Evolutionary conservation across 2,888 invertebrate genomes (phyloP).

Genomic region (Stenichneumon culpator): DNA sequence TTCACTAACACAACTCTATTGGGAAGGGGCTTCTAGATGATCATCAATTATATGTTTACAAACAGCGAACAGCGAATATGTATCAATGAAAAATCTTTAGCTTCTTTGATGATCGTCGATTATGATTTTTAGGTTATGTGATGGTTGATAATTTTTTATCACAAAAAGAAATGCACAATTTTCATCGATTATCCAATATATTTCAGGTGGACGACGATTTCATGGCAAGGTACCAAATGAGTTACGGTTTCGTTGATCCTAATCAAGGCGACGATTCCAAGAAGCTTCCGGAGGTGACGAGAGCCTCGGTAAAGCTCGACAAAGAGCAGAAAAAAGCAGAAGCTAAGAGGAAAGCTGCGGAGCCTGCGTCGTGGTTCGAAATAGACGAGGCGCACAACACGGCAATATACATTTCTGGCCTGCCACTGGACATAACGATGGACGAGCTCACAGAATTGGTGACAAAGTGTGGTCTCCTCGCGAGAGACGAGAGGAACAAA

Average conservation of each 20-base stretch:
- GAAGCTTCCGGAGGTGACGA: conserved; percentile 53
- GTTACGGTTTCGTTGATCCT: conserved; percentile 93
- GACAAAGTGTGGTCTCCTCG: conserved; percentile 98
- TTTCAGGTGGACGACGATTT: conserved; percentile 96
- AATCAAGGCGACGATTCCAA: conserved; percentile 82
- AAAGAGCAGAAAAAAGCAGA: conserved; percentile 80
- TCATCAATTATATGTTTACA: too few species aligned
- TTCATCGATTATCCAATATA: conserved; percentile 26
- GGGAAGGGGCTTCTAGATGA: too few species aligned
- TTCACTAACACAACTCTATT: too few species aligned
- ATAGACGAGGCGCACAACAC: conserved; percentile 95
- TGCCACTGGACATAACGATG: conserved; percentile 95
- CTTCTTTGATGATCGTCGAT: neutral
- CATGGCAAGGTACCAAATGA: conserved; percentile 98
- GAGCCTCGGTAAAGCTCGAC: conserved; percentile 61
- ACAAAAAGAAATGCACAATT: neutral
- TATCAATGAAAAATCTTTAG: too few species aligned
- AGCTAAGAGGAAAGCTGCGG: conserved; percentile 85
- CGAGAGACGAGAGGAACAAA: conserved; percentile 93
- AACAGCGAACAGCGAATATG: too few species aligned
- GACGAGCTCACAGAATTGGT: conserved; percentile 96
- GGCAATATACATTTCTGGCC: conserved; percentile 97
- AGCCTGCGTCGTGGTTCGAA: conserved; percentile 95
- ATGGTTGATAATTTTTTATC: neutral
- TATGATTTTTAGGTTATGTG: conserved; percentile 27